Evolutionary conservation across 2,113 vertebrate genomes (phyloP).

Genomic region (Odobenus rosmarus): DNA sequence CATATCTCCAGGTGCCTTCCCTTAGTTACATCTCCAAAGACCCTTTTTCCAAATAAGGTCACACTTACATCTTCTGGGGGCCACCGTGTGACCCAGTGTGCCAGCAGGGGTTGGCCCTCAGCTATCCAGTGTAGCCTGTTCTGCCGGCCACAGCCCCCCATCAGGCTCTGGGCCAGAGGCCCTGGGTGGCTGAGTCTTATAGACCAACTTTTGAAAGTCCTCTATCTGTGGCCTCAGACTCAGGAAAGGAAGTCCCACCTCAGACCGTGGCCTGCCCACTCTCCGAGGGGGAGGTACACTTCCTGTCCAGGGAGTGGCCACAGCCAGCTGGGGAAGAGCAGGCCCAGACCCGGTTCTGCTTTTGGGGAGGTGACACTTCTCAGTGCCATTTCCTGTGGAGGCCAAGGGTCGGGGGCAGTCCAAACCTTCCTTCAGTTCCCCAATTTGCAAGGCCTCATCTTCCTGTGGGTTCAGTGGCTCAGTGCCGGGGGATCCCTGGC

Average conservation of each 20-base stretch:
- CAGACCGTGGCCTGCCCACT: neutral
- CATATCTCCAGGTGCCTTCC: neutral
- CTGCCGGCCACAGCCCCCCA: neutral
- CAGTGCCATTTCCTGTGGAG: neutral
- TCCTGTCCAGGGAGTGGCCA: neutral
- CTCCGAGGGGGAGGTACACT: neutral
- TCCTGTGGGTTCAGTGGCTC: neutral
- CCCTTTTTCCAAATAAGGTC: neutral
- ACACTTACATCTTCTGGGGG: neutral
- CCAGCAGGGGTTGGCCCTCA: neutral
- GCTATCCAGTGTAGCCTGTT: neutral
- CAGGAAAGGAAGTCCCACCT: neutral
- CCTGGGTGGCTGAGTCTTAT: neutral
- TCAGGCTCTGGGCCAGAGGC: neutral
- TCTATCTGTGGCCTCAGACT: neutral
- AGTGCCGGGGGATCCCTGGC: neutral
- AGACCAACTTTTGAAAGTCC: neutral
- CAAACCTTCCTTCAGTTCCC: neutral
- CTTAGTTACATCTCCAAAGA: neutral
- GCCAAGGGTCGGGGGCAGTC: neutral
- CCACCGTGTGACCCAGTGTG: neutral
- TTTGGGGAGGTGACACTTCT: neutral
- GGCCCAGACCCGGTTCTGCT: constrained; percentile 4
- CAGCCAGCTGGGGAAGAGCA: neutral
- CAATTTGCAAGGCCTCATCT: neutral